These are phyloP conservation scores for Caenorhabditis uteleia DNA, from an alignment of 2,888 invertebrate species.

Conservation along the genomic window DNA sequence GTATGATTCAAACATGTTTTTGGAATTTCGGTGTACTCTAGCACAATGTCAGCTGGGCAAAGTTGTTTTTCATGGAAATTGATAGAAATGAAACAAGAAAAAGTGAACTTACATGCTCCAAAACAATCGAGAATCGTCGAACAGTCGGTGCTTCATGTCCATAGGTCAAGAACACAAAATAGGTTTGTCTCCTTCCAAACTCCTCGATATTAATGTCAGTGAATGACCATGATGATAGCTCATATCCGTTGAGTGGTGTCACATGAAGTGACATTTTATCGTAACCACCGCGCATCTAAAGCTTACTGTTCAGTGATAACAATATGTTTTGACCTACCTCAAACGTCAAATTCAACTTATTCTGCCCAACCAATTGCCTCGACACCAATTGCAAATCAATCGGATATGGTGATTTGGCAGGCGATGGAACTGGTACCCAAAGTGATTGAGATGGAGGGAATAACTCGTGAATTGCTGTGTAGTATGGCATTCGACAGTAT, in stretches of 20 bases:
- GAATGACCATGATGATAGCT: constrained; percentile 60
- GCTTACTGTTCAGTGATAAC: neutral
- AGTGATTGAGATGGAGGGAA: constrained; percentile 63
- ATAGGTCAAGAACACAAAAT: constrained; percentile 68
- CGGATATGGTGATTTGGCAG: constrained; percentile 54
- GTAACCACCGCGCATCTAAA: constrained; percentile 58
- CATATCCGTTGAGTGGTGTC: constrained; percentile 62
- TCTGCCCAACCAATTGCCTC: constrained; percentile 37
- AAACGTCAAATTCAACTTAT: constrained; percentile 59
- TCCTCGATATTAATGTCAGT: constrained; percentile 41
- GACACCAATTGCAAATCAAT: constrained; percentile 55
- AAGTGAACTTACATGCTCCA: constrained; percentile 60
- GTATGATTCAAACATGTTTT: too few relatives aligned
- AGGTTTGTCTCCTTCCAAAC: constrained; percentile 55
- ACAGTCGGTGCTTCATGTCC: constrained; percentile 58
- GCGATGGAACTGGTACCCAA: constrained; percentile 65
- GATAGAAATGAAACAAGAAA: neutral
- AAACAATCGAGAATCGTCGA: constrained; percentile 61
- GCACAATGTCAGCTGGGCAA: neutral
- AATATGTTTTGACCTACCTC: constrained; percentile 35
- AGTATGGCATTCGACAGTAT: constrained; percentile 67
- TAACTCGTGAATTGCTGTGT: constrained; percentile 68
- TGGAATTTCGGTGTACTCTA: too few relatives aligned
- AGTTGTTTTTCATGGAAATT: neutral
- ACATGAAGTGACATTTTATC: constrained; percentile 68